phyloP scores from a whole-genome alignment of 2,888 invertebrate species.

The Lobophora halterata region DNA sequence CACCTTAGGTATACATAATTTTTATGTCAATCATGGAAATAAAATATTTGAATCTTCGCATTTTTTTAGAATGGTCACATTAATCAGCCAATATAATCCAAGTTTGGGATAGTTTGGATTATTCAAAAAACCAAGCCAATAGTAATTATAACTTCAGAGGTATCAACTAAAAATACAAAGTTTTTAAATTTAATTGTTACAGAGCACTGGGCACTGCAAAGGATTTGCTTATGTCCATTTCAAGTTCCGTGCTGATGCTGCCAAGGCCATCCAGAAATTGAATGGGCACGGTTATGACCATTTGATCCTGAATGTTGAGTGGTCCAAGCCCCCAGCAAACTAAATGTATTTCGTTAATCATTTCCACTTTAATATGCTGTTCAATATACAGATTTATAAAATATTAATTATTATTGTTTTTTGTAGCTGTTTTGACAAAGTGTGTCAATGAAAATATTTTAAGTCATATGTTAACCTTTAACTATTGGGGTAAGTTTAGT shows the following conservation, averaged over 20 bases:
- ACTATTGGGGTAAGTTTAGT: too few species aligned
- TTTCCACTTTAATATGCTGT: slow-evolving; percentile 42
- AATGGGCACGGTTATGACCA: slow-evolving; percentile 98
- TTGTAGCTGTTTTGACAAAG: too few species aligned
- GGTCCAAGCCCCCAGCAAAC: slow-evolving; percentile 93
- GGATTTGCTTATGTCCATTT: slow-evolving; percentile 99
- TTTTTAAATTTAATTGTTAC: slow-evolving; percentile 48
- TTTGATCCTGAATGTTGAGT: slow-evolving; percentile 98
- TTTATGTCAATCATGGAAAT: too few species aligned
- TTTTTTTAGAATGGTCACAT: too few species aligned
- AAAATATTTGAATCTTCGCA: too few species aligned
- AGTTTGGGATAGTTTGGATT: too few species aligned
- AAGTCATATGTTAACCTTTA: too few species aligned
- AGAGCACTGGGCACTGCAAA: slow-evolving; percentile 91
- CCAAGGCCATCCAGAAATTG: slow-evolving; percentile 92
- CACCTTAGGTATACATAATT: too few species aligned
- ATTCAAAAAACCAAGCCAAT: too few species aligned
- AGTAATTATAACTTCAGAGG: too few species aligned
- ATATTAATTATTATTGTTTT: not conserved
- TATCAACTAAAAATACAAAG: not conserved
- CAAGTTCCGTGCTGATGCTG: slow-evolving; percentile 93
- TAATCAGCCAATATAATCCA: too few species aligned
- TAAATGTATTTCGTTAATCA: slow-evolving; percentile 35
- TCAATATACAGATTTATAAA: slow-evolving; percentile 34
- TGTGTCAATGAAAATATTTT: too few species aligned